phyloP scores from a whole-genome alignment of 1,140 invertebrate species.

The Solenopsis fugax region DNA sequence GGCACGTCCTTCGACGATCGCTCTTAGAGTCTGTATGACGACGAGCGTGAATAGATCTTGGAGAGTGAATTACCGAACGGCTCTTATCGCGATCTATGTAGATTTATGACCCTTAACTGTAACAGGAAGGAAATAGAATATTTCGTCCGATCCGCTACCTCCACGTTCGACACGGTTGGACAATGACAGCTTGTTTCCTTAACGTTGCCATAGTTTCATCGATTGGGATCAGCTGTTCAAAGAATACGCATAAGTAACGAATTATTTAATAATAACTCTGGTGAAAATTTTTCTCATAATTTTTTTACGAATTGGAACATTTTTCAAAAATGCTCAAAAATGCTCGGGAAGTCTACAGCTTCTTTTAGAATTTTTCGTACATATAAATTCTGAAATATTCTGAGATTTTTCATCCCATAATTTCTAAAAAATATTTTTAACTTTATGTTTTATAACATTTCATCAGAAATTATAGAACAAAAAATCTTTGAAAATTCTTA shows the following conservation, averaged over 20 bases:
- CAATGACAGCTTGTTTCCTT: constrained; percentile 22
- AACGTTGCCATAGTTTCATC: constrained; percentile 56
- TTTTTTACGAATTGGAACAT: no score
- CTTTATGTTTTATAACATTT: no score
- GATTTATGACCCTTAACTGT: constrained; percentile 12
- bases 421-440: no score
- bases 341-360: no score
- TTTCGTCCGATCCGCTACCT: neutral
- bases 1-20: constrained; percentile 35
- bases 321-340: no score
- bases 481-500: no score
- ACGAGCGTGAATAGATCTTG: neutral
- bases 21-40: constrained; percentile 47
- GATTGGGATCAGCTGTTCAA: constrained; percentile 25
- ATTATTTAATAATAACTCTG: neutral
- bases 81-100: neutral
- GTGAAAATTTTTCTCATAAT: no score
- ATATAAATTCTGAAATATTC: no score
- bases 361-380: no score
- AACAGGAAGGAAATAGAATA: neutral
- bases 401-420: no score
- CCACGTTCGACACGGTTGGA: neutral
- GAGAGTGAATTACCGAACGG: neutral
- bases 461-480: no score
- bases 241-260: neutral